A percentile compares a stretch with the other conserved stretches of the same genome.
Conservation (phyloP, 2,888 invertebrate genomes). For the Erynnis tages region DNA sequence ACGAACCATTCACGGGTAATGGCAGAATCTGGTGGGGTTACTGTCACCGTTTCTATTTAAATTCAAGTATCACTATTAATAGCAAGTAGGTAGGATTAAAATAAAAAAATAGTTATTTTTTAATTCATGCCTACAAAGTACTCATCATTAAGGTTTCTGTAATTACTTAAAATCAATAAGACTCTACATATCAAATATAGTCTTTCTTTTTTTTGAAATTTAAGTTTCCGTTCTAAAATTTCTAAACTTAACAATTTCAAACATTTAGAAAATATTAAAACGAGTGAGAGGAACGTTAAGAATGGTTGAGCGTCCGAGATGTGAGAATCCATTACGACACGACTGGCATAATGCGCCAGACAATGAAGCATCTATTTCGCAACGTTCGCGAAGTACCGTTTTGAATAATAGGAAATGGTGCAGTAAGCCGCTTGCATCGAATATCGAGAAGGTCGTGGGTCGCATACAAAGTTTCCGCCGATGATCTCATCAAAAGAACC, state of each 20-base stretch:
- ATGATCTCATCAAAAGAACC: conserved; percentile 80
- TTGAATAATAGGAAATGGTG: conserved; percentile 77
- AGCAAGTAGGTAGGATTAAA: too few species aligned
- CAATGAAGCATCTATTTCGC: conserved; percentile 73
- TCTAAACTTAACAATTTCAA: too few species aligned
- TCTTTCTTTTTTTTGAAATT: too few species aligned
- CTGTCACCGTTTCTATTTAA: too few species aligned
- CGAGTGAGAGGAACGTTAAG: conserved; percentile 31
- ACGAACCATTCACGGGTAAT: conserved; percentile 38
- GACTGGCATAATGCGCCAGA: conserved; percentile 52
- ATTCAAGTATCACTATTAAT: too few species aligned
- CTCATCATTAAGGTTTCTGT: too few species aligned
- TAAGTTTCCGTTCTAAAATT: conserved; percentile 35
- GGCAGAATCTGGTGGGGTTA: too few species aligned
- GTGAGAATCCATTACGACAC: conserved; percentile 49
- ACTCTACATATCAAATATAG: too few species aligned
- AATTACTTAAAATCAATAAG: too few species aligned
- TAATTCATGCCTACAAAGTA: too few species aligned
- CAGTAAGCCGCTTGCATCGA: conserved; percentile 68
- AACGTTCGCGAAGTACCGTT: conserved; percentile 60
- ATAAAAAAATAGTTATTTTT: too few species aligned
- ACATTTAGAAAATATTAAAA: conserved; percentile 39
- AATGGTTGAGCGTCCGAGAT: conserved; percentile 34
- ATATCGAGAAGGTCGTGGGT: conserved; percentile 71
- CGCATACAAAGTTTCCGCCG: conserved; percentile 74